phyloP scores from a whole-genome alignment of 2,888 invertebrate species.

The Cerceris rybyensis region DNA sequence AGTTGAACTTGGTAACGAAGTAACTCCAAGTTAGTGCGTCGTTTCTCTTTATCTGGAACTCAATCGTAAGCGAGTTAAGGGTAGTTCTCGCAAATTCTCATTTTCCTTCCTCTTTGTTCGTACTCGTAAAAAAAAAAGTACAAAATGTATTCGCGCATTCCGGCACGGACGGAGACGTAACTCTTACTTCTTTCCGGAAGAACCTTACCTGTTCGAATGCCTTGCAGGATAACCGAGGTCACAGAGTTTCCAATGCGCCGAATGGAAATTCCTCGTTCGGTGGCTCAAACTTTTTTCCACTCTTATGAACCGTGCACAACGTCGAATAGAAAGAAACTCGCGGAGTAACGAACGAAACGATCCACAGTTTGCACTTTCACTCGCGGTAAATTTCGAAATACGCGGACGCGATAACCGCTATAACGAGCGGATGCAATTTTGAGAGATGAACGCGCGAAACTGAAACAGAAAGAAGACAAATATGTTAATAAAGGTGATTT shows the following conservation, averaged over 20 bases:
- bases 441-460: not conserved
- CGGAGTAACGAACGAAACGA: not conserved
- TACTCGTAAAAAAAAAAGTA: not conserved
- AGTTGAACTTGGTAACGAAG: constrained; percentile 52
- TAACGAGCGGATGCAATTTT: not conserved
- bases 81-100: constrained; percentile 49
- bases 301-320: not conserved
- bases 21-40: constrained; percentile 45
- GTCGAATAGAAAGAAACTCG: too few relatives aligned
- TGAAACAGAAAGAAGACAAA: not conserved
- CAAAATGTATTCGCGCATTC: not conserved
- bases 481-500: not conserved
- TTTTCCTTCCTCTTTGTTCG: not conserved
- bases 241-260: constrained; percentile 9
- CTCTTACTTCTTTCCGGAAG: not conserved
- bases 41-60: constrained; percentile 47
- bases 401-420: not conserved
- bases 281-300: not conserved
- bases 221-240: not conserved
- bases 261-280: not conserved
- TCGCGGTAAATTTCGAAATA: not conserved
- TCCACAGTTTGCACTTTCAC: not conserved
- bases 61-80: constrained; percentile 52
- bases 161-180: constrained; percentile 6
- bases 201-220: constrained; percentile 22